These are phyloP conservation scores for Hylyphantes graminicola DNA, from an alignment of 1,140 invertebrate genomes.

Conservation along the genomic window DNA sequence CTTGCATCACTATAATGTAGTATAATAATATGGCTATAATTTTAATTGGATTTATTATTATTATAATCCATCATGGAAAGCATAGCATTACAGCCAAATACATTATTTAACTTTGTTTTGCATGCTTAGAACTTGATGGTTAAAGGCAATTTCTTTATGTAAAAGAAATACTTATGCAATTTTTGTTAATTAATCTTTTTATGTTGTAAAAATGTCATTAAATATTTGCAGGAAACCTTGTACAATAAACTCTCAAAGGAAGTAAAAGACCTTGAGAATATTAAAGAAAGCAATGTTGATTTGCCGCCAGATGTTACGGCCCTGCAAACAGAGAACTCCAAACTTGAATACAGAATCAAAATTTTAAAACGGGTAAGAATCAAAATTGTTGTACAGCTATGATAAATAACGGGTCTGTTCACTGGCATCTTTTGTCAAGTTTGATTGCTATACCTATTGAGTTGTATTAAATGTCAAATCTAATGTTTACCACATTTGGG, in stretches of 20 bases:
- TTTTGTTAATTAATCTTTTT: neutral
- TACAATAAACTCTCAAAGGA: conserved; percentile 22
- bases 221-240: conserved; percentile 8
- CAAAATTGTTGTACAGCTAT: neutral
- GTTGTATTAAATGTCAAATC: no score
- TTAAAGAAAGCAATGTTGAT: neutral
- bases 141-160: no score
- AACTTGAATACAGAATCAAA: conserved; percentile 83
- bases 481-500: no score
- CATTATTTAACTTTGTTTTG: no score
- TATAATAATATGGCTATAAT: neutral
- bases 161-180: neutral
- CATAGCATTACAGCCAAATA: no score
- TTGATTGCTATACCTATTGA: no score
- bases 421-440: no score
- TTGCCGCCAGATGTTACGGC: conserved; percentile 66
- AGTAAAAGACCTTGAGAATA: conserved; percentile 26
- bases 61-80: no score
- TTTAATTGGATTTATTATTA: neutral
- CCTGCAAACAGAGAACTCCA: conserved; percentile 77
- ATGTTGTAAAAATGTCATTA: neutral
- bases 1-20: no score
- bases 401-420: neutral
- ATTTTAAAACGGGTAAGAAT: conserved; percentile 76
- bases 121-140: no score